Evolutionary conservation across 2,888 invertebrate genomes (phyloP).

Genomic region (Poecilus cupreus): DNA sequence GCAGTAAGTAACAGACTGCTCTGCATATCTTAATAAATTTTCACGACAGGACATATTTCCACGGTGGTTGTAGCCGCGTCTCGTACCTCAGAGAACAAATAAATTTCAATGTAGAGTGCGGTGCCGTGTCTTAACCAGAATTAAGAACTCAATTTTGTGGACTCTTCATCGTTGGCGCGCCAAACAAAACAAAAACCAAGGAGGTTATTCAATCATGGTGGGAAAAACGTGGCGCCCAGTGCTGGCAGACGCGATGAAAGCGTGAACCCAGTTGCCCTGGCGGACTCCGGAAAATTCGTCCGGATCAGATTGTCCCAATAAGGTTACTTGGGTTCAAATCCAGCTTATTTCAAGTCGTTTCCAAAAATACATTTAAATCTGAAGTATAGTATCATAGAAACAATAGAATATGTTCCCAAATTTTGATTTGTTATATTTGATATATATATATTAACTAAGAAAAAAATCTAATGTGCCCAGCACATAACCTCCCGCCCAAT

Average conservation of each 20-base stretch:
- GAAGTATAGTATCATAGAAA: no score
- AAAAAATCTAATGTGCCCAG: no score
- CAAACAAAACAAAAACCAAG: neutral
- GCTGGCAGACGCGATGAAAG: neutral
- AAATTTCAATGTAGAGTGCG: conserved; percentile 19
- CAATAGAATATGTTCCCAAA: no score
- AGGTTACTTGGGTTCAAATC: no score
- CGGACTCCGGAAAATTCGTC: no score
- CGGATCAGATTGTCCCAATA: no score
- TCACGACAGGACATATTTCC: conserved; percentile 22
- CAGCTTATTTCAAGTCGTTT: no score
- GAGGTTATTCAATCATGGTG: conserved; percentile 32
- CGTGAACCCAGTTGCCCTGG: neutral
- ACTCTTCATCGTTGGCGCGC: neutral
- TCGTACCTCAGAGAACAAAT: conserved; percentile 40
- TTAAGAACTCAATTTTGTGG: conserved; percentile 35
- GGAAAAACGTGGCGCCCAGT: neutral
- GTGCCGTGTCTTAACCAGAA: conserved; percentile 38
- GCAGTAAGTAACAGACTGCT: neutral
- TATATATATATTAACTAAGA: no score
- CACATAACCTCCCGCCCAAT: no score
- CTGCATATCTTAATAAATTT: conserved; percentile 29
- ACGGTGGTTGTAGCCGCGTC: neutral
- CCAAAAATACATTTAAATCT: no score
- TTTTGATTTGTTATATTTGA: no score